Conservation (phyloP, 1,140 invertebrate species). For the Ostrea edulis region DNA sequence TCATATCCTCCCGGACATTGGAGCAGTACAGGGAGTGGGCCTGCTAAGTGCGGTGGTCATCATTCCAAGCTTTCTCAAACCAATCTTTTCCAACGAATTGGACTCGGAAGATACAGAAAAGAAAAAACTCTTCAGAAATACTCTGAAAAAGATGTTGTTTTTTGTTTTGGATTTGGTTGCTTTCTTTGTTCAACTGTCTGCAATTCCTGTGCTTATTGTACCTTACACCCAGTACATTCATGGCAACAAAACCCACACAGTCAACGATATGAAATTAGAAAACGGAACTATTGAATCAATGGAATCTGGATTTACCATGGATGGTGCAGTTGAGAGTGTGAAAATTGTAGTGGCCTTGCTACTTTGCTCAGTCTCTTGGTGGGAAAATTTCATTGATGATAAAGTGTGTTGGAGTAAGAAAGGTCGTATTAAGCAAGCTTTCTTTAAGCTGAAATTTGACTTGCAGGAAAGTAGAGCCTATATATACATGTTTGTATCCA, state of each 20-base stretch:
- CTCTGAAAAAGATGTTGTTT: not conserved
- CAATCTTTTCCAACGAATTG: conserved; percentile 50
- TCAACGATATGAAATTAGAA: not conserved
- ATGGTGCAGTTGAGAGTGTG: not conserved
- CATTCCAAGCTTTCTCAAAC: conserved; percentile 85
- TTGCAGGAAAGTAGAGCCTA: conserved; percentile 60
- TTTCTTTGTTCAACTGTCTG: conserved; percentile 56
- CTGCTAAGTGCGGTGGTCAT: conserved; percentile 96
- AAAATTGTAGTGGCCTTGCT: conserved; percentile 82
- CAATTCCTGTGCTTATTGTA: conserved; percentile 55
- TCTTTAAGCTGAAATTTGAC: conserved; percentile 60
- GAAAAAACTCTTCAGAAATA: not conserved
- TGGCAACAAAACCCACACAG: not conserved
- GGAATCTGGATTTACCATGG: not conserved
- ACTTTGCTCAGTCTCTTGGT: conserved; percentile 94
- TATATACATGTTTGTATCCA: conserved; percentile 49
- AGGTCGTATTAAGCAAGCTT: conserved; percentile 53
- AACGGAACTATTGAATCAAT: not conserved
- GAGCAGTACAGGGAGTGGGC: conserved; percentile 95
- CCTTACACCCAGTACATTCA: conserved; percentile 20
- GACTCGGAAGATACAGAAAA: too few species aligned
- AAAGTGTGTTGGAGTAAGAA: conserved; percentile 54
- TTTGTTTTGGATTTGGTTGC: conserved; percentile 54
- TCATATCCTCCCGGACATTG: conserved; percentile 91
- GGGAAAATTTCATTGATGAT: conserved; percentile 95